phyloP scores from a whole-genome alignment of 2,888 invertebrate genomes.

The Conchocele bisecta region DNA sequence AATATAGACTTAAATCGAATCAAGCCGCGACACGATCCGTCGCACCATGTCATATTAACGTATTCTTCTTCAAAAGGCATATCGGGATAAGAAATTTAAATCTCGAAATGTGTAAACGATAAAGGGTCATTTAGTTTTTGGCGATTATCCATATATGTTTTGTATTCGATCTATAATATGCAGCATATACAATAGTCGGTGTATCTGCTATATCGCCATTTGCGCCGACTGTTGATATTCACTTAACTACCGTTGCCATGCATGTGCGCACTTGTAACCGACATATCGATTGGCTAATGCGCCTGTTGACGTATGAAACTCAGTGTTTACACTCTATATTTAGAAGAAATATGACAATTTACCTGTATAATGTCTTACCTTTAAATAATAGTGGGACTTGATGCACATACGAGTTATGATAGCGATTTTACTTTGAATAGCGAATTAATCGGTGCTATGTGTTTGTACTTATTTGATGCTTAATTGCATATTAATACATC shows the following conservation, averaged over 20 bases:
- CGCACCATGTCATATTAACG: conserved; percentile 28
- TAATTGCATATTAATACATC: too few species aligned
- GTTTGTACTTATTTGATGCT: too few species aligned
- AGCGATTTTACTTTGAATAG: too few species aligned
- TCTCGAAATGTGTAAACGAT: background rate
- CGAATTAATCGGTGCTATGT: too few species aligned
- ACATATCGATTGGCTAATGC: conserved; percentile 38
- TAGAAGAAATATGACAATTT: too few species aligned
- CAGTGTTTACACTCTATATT: too few species aligned
- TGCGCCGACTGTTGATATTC: conserved; percentile 51
- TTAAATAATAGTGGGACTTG: too few species aligned
- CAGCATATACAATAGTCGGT: background rate
- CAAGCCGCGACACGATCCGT: conserved; percentile 40
- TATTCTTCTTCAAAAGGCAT: conserved; percentile 6
- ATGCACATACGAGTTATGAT: too few species aligned
- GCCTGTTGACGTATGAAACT: too few species aligned
- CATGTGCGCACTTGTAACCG: conserved; percentile 29
- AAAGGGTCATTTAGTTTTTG: background rate
- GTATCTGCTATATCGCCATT: conserved; percentile 36
- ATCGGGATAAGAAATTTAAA: background rate
- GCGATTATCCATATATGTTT: conserved; percentile 5
- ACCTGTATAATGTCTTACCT: too few species aligned
- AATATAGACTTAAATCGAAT: conserved; percentile 6
- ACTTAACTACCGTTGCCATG: conserved; percentile 59
- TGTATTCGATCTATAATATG: background rate